Conservation (phyloP, 2,888 invertebrate species). For the Eupithecia inturbata region DNA sequence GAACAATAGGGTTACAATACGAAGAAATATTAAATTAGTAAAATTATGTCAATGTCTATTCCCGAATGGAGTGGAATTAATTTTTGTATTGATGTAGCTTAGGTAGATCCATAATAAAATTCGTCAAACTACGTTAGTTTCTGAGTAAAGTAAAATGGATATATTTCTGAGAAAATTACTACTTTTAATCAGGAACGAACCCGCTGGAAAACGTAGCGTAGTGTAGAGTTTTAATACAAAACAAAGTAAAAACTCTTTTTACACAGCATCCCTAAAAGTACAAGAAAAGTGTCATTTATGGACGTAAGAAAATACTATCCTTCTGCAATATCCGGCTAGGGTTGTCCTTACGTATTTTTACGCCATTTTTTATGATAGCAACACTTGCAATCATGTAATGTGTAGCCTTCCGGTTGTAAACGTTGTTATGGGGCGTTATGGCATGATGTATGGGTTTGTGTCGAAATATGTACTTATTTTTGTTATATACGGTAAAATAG, state of each 20-base stretch:
- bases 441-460: slow-evolving; percentile 3
- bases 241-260: neutral
- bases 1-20: neutral
- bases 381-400: slow-evolving; percentile 18
- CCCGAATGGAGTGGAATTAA: too few species aligned
- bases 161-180: too few species aligned
- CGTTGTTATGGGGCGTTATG: neutral
- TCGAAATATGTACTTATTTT: neutral
- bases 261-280: slow-evolving; percentile 10
- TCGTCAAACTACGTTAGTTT: too few species aligned
- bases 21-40: too few species aligned
- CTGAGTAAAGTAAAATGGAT: too few species aligned
- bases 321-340: slow-evolving; percentile 28
- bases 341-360: slow-evolving; percentile 5
- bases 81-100: too few species aligned
- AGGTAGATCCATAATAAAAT: too few species aligned
- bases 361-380: slow-evolving; percentile 13
- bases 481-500: neutral
- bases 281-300: slow-evolving; percentile 32
- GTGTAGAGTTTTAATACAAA: too few species aligned
- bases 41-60: too few species aligned
- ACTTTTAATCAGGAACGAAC: neutral
- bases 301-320: slow-evolving; percentile 30
- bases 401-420: neutral
- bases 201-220: too few species aligned